phyloP scores from a whole-genome alignment of 2,797 vertebrate species.

The Pampus argenteus region DNA sequence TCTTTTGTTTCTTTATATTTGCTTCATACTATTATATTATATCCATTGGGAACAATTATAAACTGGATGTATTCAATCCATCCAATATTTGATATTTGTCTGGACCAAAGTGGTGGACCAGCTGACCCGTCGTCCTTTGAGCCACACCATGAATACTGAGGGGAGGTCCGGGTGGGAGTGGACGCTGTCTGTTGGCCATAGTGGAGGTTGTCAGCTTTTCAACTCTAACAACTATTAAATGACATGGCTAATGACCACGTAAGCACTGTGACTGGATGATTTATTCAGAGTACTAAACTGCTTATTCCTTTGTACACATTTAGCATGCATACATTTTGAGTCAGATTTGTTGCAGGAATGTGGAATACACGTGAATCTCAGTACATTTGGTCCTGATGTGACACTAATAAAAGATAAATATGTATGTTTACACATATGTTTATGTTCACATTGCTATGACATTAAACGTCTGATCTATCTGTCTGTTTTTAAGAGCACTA shows the following conservation, averaged over 20 bases:
- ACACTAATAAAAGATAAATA: no score
- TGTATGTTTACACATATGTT: no score
- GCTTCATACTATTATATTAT: no score
- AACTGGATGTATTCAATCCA: neutral
- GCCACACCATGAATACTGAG: no score
- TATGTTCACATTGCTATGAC: no score
- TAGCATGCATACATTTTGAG: neutral
- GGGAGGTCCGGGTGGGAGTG: no score
- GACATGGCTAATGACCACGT: neutral
- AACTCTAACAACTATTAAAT: neutral
- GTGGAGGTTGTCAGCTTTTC: neutral
- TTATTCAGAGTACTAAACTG: conserved; percentile 7
- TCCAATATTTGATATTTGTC: neutral
- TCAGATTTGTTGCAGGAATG: neutral
- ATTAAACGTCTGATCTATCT: no score
- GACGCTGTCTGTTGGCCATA: neutral
- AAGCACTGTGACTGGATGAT: conserved; percentile 6
- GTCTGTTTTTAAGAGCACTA: neutral
- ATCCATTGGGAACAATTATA: no score
- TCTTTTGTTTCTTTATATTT: no score
- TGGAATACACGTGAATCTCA: neutral
- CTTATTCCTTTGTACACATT: neutral
- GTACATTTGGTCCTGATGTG: neutral
- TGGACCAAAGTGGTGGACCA: neutral
- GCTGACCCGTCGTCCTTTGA: neutral